Evolutionary conservation across 2,888 invertebrate genomes (phyloP), one percentile per base, ranked within the genome.

Genomic region (Exephanes ischioxanthus): DNA sequence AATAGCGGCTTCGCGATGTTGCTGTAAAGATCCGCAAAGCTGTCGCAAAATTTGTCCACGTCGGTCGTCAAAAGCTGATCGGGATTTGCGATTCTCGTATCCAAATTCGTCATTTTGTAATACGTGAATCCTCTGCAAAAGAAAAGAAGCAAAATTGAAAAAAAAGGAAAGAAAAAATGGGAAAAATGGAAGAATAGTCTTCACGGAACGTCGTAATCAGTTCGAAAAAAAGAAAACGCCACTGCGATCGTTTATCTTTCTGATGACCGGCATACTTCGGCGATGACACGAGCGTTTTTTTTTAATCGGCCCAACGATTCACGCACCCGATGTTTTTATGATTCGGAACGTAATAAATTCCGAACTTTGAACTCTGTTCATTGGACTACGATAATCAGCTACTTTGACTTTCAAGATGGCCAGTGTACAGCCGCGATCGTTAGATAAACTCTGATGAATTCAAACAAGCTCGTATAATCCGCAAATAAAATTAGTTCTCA

Each of bases 31-130:
- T 99, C 99, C 0, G 99, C 98, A 51, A 99, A 97, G 80, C 98
- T 97, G 89, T 98, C 98, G 94, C 99, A 99, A 95, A 99, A 99
- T 94, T 98, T 98, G 94, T 99, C 99, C 1, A 99, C 97, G 93
- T 99, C 99, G 0, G 98, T 98, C 0, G 99, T 99, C 80, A 99
- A 94, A 70, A 99, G 95, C 93, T 99, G 99, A 94, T 99, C 99
- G 0, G 98, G 98, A 95, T 99, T 99, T 14, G 98, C 96, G 94
- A 99, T 98, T 92, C 99, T 96, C 92, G 97, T 98, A 94, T 99
- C 99, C 90, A 99, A 95, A 94, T 99, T 99, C 85, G 97, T 97
- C 96, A 99, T 98, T 95, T 99, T 98, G 94, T 99, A 99, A 94
- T 98, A 99, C 3, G 99, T 99, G 94, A 98, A 98, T 76, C 98